These are phyloP conservation scores for Aurelia aurita complex sp. Pacific DNA, from an alignment of 30 jellyfish, hydroid and myxozoan genomes.

Conservation along the genomic window DNA sequence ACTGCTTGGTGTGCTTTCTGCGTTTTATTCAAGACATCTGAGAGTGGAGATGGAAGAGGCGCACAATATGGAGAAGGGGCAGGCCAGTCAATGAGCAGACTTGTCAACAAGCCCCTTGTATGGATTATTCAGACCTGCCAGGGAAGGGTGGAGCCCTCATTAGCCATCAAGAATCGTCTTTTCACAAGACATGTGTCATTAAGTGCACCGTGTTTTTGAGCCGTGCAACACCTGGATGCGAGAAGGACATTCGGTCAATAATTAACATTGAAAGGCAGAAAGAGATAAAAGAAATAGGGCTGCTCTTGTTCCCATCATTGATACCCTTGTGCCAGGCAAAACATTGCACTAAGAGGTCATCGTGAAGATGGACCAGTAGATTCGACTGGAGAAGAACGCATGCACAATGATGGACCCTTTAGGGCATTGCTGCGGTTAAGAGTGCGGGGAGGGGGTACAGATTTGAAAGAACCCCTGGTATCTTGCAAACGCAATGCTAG, in stretches of 20 bases:
- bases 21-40: constrained; percentile 9
- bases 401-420: no score
- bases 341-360: no score
- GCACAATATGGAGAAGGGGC: constrained; percentile 33
- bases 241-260: constrained; percentile 15
- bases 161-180: constrained; percentile 26
- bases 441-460: no score
- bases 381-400: no score
- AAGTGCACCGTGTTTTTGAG: no score
- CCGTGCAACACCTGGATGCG: constrained; percentile 2
- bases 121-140: constrained; percentile 8
- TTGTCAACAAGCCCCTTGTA: constrained; percentile 37
- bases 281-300: no score
- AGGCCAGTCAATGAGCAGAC: constrained; percentile 17
- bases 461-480: no score
- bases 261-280: constrained; percentile 9
- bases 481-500: no score
- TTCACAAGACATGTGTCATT: background rate
- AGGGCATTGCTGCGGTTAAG: no score
- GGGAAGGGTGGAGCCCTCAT: constrained; percentile 38
- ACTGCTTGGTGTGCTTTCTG: constrained; percentile 26
- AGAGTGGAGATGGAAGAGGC: constrained; percentile 40
- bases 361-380: no score
- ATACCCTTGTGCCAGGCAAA: no score
- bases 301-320: no score